Conservation (phyloP, 1,140 invertebrate genomes). For the Limonius californicus region DNA sequence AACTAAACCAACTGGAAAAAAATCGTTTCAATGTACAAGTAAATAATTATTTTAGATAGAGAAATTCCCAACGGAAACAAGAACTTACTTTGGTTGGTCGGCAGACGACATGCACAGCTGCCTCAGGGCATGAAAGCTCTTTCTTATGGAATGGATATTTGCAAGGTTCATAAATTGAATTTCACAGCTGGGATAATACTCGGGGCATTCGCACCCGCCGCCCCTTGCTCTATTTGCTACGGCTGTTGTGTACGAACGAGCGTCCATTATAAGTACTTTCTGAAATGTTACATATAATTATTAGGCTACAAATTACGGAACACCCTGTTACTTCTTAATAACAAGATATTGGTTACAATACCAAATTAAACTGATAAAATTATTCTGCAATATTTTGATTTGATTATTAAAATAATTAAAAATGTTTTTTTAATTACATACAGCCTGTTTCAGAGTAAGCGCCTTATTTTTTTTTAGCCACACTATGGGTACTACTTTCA, state of each 20-base stretch:
- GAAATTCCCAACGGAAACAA: neutral
- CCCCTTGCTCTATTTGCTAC: constrained; percentile 93
- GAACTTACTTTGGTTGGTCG: constrained; percentile 70
- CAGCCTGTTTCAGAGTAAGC: no score
- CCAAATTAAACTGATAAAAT: no score
- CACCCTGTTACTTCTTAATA: neutral
- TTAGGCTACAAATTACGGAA: constrained; percentile 18
- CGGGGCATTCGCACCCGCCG: constrained; percentile 93
- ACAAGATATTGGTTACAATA: no score
- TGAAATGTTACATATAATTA: no score
- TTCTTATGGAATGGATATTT: constrained; percentile 93
- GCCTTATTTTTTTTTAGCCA: no score
- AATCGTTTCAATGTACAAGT: constrained; percentile 13
- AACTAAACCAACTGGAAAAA: constrained; percentile 76
- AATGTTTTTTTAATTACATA: no score
- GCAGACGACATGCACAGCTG: constrained; percentile 70
- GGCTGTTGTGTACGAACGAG: constrained; percentile 90
- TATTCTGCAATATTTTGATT: no score
- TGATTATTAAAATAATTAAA: no score
- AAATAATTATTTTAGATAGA: neutral
- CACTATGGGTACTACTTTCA: no score
- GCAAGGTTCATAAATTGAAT: constrained; percentile 96
- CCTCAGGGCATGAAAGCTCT: constrained; percentile 75
- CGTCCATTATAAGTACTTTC: constrained; percentile 93
- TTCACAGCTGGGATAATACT: constrained; percentile 91